A percentile compares a stretch with the other conserved stretches of the same genome.
Evolutionary conservation across 2,888 invertebrate species (phyloP).

Genomic region (Hemicrepidius hirtus): DNA sequence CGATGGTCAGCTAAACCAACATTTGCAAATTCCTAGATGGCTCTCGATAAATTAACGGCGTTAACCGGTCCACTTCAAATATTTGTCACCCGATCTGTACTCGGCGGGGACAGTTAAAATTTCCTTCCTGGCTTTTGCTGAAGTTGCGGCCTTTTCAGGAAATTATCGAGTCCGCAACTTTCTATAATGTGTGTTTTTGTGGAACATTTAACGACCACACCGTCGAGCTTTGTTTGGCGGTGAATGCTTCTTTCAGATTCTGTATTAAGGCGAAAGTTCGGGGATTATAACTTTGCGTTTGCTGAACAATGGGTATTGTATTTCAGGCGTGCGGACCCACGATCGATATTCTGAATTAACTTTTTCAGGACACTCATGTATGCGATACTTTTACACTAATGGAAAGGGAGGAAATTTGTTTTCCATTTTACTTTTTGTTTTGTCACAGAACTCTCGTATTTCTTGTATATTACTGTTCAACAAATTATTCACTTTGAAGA

Average conservation of each 20-base stretch:
- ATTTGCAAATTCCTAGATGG: conserved; percentile 23
- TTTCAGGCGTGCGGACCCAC: conserved; percentile 29
- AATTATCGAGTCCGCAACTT: conserved; percentile 31
- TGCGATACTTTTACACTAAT: not conserved
- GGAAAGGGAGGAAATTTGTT: no score
- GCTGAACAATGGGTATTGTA: conserved; percentile 40
- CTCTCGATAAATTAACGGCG: conserved; percentile 22
- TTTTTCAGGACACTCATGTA: conserved; percentile 22
- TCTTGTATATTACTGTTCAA: no score
- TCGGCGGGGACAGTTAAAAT: not conserved
- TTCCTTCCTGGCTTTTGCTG: conserved; percentile 11
- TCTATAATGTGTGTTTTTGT: conserved; percentile 24
- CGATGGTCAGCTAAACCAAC: conserved; percentile 30
- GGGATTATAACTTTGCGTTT: conserved; percentile 41
- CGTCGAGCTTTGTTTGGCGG: conserved; percentile 30
- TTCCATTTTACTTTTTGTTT: no score
- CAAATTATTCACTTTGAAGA: no score
- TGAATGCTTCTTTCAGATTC: conserved; percentile 33
- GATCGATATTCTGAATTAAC: conserved; percentile 39
- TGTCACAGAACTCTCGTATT: no score
- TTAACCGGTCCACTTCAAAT: conserved; percentile 24
- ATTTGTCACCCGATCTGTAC: conserved; percentile 22
- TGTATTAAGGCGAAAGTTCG: conserved; percentile 37
- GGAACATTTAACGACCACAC: conserved; percentile 28
- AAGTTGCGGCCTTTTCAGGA: conserved; percentile 10